Evolutionary conservation across 2,797 vertebrate species (phyloP), one percentile per base, ranked within the genome.

Genomic region (Sebastes reedi): DNA sequence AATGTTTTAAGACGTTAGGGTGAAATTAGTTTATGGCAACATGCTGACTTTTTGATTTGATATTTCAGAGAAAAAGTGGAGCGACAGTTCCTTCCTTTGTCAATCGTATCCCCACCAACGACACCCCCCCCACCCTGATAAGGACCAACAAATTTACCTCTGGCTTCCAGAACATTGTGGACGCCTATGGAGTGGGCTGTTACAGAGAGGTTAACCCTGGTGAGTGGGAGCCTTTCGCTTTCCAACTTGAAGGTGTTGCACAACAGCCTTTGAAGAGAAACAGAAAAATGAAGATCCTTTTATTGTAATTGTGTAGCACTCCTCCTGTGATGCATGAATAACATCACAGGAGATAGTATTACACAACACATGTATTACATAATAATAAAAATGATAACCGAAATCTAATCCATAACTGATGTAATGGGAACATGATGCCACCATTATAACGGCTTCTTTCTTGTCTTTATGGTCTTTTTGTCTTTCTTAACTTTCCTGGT

Each of bases 201-300:
- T 99, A 99, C 62, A 92, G 97, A 70, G 99, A 99, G 87, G 96
- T 99, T n/a, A 99, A 99, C 92, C 99, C 99, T 93, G 97, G 99
- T 99, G 77, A 86, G 92, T 65, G 54, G 13, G 29, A 50, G 4
- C 13, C 13, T 66, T 79, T 54, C 32, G 58, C 9, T 7, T 34
- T 77, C 22, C 34, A 54, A 54, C 39, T 16, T 42, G 39, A 39
- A 39, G 36, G 36, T 59, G 46, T 25, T 54, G 5, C 34, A 0
- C 24, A 74, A 39, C 24, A 46, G 14, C 46, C 22, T 54, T 72
- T 6, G 22, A 20, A 30, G 55, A 20, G 27, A 22, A 56, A 32
- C 29, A 10, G 8, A n/a, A 65, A 8, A 4, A 18, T 58, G 0
- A 27, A 25, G 16, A 16, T n/a, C 18, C 4, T 52, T n/a, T 70